Evolutionary conservation across 2,888 invertebrate genomes (phyloP), one percentile per base, ranked within the genome.

Genomic region (Ceratothoa steindachneri): DNA sequence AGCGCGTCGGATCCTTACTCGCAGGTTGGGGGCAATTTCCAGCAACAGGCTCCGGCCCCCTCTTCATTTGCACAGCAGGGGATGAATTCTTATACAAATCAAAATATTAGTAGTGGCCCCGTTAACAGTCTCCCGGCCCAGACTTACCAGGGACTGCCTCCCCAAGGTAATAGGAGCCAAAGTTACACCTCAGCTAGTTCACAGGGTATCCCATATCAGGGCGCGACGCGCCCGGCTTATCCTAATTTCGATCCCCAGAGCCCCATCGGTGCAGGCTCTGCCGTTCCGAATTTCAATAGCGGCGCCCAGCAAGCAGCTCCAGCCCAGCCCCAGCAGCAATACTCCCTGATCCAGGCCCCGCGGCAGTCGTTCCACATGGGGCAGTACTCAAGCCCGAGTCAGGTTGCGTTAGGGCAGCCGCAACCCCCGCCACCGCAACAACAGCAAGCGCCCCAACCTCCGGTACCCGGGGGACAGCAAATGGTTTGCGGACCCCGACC

Each of bases 221-320:
- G 71, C n/a, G 71, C 72, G 24, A 66, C 77, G 30, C 65, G 80
- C 27, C 73, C 80, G 9, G 71, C 77, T 9, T 76, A 74, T 67
- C 73, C 80, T 65, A 73, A 74, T 51, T 75, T 30, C 69, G 80
- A 80, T 55, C 72, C 74, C 66, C 76, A 77, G 68, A 71, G 79
- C 29, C 69, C 73, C 15, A 72, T 79, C 68, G 72, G 73, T 67
- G 71, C 75, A 66, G 72, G 70, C 67, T 65, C 74, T 67, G 69
- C 71, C 60, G 74, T 30, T 69, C 74, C 74, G 69, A 70, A 41
- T 53, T 67, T 72, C 51, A 70, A 65, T 66, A 31, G 71, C 1
- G 73, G 75, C 52, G 72, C 53, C 7, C 67, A 71, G 31, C 74
- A 68, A 27, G 66, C 67, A 12, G 53, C 65, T 30, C 15, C 27